These are phyloP conservation scores for Tethya wilhelma DNA, from an alignment of 37 sponge, comb jelly and placozoan species.

Conservation along the genomic window DNA sequence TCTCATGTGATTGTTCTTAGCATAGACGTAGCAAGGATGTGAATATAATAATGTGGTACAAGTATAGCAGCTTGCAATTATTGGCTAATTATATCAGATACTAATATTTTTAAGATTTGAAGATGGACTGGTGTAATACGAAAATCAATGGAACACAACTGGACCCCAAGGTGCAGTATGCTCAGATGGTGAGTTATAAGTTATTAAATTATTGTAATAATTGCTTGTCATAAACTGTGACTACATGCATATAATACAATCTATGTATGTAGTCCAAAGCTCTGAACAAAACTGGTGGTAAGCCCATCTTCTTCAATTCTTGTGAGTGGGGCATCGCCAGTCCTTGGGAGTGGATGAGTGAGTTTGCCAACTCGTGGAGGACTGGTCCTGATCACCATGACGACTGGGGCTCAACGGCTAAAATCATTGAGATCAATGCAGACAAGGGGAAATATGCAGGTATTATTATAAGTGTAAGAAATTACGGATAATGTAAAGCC, in stretches of 20 bases:
- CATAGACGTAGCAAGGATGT: no score
- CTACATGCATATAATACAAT: neutral
- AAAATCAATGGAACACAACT: constrained; percentile 77
- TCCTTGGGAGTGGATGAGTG: constrained; percentile 88
- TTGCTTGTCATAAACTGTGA: neutral
- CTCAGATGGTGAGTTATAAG: constrained; percentile 67
- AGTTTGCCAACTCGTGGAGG: constrained; percentile 88
- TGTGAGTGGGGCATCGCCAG: constrained; percentile 88
- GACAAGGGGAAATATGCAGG: constrained; percentile 73
- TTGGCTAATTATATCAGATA: neutral
- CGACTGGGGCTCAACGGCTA: constrained; percentile 76
- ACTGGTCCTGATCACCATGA: constrained; percentile 85
- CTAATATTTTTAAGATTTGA: constrained; percentile 58
- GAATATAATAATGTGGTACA: neutral
- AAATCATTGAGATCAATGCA: constrained; percentile 74
- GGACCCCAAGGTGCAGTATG: constrained; percentile 76
- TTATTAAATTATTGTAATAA: neutral
- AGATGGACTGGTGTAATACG: constrained; percentile 93
- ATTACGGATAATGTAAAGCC: no score
- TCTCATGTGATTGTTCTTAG: neutral
- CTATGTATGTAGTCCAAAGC: constrained; percentile 61
- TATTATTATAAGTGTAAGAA: no score
- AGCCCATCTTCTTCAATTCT: constrained; percentile 79
- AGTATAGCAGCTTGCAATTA: neutral
- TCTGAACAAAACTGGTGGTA: constrained; percentile 76